Conservation (phyloP, 1,140 invertebrate species). For the Lepidotrigona ventralis region DNA sequence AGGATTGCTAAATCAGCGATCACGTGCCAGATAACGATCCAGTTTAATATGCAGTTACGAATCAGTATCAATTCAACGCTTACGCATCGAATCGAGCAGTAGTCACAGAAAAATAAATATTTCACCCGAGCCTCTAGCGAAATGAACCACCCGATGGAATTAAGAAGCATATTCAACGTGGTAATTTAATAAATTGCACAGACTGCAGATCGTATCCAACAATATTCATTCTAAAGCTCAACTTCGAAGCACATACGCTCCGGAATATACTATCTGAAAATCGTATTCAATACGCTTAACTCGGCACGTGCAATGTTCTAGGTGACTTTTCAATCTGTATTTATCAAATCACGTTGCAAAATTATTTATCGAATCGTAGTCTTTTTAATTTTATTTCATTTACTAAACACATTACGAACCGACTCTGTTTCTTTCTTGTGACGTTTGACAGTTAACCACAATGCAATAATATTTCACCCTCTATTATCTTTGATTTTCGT, state of each 20-base stretch:
- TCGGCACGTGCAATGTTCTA: background rate
- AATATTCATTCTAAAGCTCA: background rate
- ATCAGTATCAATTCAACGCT: slow-evolving; percentile 20
- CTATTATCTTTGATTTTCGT: background rate
- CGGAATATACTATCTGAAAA: background rate
- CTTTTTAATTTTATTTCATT: no score
- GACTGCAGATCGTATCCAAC: background rate
- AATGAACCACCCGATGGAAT: background rate
- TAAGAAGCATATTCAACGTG: background rate
- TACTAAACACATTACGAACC: no score
- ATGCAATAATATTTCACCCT: background rate
- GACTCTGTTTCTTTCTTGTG: no score
- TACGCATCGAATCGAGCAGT: background rate
- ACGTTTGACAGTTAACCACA: no score
- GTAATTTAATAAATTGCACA: background rate
- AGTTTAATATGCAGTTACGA: slow-evolving; percentile 22
- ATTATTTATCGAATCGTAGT: no score
- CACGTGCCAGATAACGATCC: slow-evolving; percentile 26
- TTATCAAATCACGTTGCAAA: background rate
- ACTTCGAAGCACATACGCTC: background rate
- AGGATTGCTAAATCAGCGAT: slow-evolving; percentile 26
- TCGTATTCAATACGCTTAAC: background rate
- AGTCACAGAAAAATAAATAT: slow-evolving; percentile 16
- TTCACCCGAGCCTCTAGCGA: background rate
- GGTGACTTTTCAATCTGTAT: background rate